Evolutionary conservation across 2,888 invertebrate species (phyloP).

Genomic region (Stenotaenia linearis): DNA sequence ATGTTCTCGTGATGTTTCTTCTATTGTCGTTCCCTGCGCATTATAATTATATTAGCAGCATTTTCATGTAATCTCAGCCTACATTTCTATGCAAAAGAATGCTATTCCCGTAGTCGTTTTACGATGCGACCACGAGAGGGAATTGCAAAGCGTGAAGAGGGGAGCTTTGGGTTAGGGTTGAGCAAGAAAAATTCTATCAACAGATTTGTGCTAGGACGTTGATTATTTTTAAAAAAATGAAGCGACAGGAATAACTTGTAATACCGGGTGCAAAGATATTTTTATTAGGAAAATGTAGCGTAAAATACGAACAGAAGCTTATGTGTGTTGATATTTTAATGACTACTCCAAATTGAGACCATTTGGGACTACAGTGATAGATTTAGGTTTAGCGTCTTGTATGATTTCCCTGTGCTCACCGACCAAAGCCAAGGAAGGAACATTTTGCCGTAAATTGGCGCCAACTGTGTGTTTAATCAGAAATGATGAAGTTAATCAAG

Average conservation of each 20-base stretch:
- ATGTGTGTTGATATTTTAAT: background rate
- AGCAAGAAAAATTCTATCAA: background rate
- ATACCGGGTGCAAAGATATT: background rate
- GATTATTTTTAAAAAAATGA: background rate
- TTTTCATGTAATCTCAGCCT: constrained; percentile 30
- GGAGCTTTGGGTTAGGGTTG: background rate
- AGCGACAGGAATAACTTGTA: too few relatives aligned
- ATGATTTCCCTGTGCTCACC: constrained; percentile 21
- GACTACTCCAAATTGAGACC: background rate
- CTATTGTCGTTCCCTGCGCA: constrained; percentile 30
- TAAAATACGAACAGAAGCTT: background rate
- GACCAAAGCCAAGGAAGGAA: constrained; percentile 26
- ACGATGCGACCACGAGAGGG: constrained; percentile 19
- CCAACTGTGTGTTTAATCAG: constrained; percentile 26
- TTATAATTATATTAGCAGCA: constrained; percentile 34
- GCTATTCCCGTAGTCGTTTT: constrained; percentile 27
- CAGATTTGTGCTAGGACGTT: background rate
- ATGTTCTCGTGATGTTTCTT: constrained; percentile 29
- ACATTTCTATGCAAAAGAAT: constrained; percentile 33
- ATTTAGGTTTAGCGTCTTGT: constrained; percentile 23
- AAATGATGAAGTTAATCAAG: constrained; percentile 26
- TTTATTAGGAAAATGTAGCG: background rate
- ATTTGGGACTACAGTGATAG: background rate
- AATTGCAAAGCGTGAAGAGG: background rate
- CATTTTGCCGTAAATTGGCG: constrained; percentile 26